These are phyloP conservation scores for Dreissena polymorpha DNA, from an alignment of 1,140 invertebrate species.

Conservation along the genomic window DNA sequence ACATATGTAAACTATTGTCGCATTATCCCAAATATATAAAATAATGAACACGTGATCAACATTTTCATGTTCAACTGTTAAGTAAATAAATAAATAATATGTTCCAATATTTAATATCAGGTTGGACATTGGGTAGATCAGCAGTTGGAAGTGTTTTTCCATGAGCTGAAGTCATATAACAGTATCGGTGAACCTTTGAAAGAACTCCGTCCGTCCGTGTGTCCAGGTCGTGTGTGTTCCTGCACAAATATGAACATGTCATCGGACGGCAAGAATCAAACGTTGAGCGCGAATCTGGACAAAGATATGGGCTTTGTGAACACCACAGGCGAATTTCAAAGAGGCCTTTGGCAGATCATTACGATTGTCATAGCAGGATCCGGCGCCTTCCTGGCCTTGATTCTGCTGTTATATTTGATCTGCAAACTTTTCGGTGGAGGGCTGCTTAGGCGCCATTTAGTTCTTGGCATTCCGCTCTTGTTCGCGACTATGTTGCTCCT, in stretches of 20 bases:
- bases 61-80: too few species aligned
- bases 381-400: slow-evolving; percentile 76
- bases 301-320: slow-evolving; percentile 46
- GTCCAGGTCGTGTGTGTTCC: slow-evolving; percentile 54
- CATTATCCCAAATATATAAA: too few species aligned
- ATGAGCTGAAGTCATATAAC: slow-evolving; percentile 54
- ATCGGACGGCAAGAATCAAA: background rate
- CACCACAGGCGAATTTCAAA: slow-evolving; percentile 61
- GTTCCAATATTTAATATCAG: slow-evolving; percentile 43
- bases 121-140: slow-evolving; percentile 60
- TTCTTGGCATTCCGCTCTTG: slow-evolving; percentile 81
- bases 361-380: slow-evolving; percentile 63
- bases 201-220: slow-evolving; percentile 47
- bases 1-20: too few species aligned
- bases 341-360: slow-evolving; percentile 65
- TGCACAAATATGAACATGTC: slow-evolving; percentile 56
- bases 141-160: slow-evolving; percentile 33
- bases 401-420: slow-evolving; percentile 81
- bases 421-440: slow-evolving; percentile 81
- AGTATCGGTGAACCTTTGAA: slow-evolving; percentile 25
- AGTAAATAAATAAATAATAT: too few species aligned
- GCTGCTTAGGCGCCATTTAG: slow-evolving; percentile 82
- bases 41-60: too few species aligned
- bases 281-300: background rate
- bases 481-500: slow-evolving; percentile 80